Conservation (phyloP, 2,797 vertebrate species). For the Argyrosomus regius region DNA sequence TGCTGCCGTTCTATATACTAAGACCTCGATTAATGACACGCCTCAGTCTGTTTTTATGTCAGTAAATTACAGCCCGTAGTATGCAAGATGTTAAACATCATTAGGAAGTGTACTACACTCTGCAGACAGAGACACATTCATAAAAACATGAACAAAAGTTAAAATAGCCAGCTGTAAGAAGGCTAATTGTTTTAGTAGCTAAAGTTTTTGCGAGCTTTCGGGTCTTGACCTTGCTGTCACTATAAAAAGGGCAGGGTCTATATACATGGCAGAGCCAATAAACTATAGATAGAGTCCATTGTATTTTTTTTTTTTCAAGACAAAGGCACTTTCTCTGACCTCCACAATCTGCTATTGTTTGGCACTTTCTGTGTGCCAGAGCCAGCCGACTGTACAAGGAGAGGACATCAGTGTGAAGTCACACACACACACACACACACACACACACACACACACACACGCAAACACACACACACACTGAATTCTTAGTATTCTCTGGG, state of each 20-base stretch:
- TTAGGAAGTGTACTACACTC: neutral
- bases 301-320: slow-evolving; percentile 54
- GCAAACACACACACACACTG: slow-evolving; percentile 21
- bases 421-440: slow-evolving; percentile 20
- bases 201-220: neutral
- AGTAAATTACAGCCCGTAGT: neutral
- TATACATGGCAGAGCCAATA: slow-evolving; percentile 43
- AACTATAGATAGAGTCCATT: slow-evolving; percentile 66
- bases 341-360: slow-evolving; percentile 73
- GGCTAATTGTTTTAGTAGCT: neutral
- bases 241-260: slow-evolving; percentile 29
- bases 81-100: neutral
- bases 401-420: slow-evolving; percentile 42
- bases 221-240: slow-evolving; percentile 36
- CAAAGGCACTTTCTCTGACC: slow-evolving; percentile 74
- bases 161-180: neutral
- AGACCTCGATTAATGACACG: neutral
- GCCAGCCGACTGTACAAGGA: slow-evolving; percentile 42
- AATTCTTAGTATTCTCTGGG: slow-evolving; percentile 24
- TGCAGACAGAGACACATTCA: neutral
- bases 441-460: slow-evolving; percentile 32
- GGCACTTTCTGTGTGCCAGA: slow-evolving; percentile 52
- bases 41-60: neutral
- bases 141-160: neutral
- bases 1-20: slow-evolving; percentile 2